phyloP scores from a whole-genome alignment of 2,797 vertebrate species.

The Spheniscus humboldti region DNA sequence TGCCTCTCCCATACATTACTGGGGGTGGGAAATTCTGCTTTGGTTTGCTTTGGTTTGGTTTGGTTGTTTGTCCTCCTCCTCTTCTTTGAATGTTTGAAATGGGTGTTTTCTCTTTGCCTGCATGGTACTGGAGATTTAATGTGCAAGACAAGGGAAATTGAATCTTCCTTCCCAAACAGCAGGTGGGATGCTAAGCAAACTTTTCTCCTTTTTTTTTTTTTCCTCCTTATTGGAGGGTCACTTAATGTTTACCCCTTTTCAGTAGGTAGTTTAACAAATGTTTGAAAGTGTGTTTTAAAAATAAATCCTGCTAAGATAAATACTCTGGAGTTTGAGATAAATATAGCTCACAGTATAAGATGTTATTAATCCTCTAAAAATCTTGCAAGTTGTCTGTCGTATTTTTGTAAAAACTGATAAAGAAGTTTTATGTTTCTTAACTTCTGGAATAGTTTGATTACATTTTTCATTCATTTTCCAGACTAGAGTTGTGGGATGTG shows the following conservation, averaged over 20 bases:
- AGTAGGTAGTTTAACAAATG: background rate
- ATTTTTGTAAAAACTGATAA: background rate
- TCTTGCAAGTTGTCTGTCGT: background rate
- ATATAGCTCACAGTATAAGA: background rate
- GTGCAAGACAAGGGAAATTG: background rate
- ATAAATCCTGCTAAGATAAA: background rate
- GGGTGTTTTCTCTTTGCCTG: background rate
- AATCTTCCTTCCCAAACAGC: slow-evolving; percentile 60
- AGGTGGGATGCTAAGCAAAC: slow-evolving; percentile 55
- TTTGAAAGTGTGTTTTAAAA: background rate
- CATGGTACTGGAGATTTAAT: background rate
- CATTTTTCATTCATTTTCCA: background rate
- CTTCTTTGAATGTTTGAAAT: background rate
- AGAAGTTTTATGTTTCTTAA: background rate
- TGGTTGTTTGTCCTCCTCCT: background rate
- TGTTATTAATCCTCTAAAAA: background rate
- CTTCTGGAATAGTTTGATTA: background rate
- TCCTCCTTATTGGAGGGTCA: background rate
- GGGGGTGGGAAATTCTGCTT: background rate
- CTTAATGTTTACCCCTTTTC: background rate
- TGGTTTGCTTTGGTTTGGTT: background rate
- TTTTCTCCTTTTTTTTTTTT: background rate
- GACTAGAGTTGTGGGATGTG: background rate
- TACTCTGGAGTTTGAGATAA: background rate
- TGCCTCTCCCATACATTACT: background rate